Evolutionary conservation across 2,113 vertebrate genomes (phyloP).

Genomic region (Malurus melanocephalus): DNA sequence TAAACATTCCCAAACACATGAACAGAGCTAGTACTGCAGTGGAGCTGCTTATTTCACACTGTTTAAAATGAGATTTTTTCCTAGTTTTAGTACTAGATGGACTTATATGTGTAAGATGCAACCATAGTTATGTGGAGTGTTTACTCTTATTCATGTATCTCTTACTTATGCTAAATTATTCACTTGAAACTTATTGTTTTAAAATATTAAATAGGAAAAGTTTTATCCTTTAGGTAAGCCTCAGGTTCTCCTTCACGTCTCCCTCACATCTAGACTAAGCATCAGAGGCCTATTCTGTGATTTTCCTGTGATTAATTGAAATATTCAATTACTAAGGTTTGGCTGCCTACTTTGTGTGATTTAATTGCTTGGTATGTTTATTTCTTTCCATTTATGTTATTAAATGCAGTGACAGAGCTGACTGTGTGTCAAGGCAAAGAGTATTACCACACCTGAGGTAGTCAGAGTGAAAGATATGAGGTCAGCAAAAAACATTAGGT

Average conservation of each 20-base stretch:
- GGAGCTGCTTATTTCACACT: background rate
- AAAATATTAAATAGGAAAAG: background rate
- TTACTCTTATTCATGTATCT: background rate
- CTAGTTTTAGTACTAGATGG: background rate
- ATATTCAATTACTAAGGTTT: background rate
- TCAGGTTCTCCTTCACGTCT: background rate
- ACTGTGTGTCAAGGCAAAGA: background rate
- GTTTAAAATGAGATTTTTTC: background rate
- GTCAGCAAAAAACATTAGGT: background rate
- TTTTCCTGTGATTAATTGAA: background rate
- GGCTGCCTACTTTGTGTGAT: background rate
- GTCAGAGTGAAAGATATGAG: background rate
- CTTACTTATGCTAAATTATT: background rate
- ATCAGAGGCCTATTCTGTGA: background rate
- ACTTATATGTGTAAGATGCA: background rate
- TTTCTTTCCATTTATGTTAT: constrained; percentile 1
- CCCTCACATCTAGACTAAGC: background rate
- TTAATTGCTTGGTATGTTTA: constrained; percentile 1
- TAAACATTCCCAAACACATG: background rate
- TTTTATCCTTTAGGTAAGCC: background rate
- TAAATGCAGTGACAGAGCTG: background rate
- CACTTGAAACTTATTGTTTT: background rate
- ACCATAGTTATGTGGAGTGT: accelerated
- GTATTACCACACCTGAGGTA: background rate
- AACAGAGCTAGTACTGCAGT: background rate